Evolutionary conservation across 2,888 invertebrate species (phyloP).

Genomic region (Hetaerina titia): DNA sequence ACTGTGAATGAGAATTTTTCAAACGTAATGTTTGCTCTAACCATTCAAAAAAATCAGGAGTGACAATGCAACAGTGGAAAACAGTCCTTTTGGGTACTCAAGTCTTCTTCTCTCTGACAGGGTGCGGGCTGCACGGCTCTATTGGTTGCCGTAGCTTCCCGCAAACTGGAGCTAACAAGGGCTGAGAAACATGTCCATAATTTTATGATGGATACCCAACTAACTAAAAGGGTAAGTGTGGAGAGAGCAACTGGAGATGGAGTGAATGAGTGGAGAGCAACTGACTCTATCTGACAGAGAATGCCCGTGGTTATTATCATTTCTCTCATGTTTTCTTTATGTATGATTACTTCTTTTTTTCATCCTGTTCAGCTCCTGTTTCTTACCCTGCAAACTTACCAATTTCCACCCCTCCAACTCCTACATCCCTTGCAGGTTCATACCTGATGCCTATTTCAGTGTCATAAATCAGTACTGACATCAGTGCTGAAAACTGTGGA

Average conservation of each 20-base stretch:
- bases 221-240: conserved; percentile 96
- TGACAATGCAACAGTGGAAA: not conserved
- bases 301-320: conserved; percentile 20
- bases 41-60: not conserved
- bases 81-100: conserved; percentile 33
- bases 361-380: not conserved
- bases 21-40: not conserved
- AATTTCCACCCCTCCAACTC: not conserved
- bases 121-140: conserved; percentile 99
- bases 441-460: not conserved
- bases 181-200: conserved; percentile 99
- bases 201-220: conserved; percentile 99
- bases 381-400: not conserved
- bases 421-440: not conserved
- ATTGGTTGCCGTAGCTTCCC: conserved; percentile 99
- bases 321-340: conserved; percentile 16
- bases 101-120: conserved; percentile 79
- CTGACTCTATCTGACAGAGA: conserved; percentile 31
- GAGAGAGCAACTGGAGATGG: conserved; percentile 17
- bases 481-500: not conserved
- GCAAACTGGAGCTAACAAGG: conserved; percentile 98
- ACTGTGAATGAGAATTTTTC: not conserved
- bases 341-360: not conserved
- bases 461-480: not conserved
- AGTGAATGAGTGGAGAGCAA: not conserved